Percentiles rank a stretch among this genome's conserved stretches.
Evolutionary conservation across 1,140 invertebrate genomes (phyloP).

Genomic region (Pachyrhynchus sulphureomaculatus): DNA sequence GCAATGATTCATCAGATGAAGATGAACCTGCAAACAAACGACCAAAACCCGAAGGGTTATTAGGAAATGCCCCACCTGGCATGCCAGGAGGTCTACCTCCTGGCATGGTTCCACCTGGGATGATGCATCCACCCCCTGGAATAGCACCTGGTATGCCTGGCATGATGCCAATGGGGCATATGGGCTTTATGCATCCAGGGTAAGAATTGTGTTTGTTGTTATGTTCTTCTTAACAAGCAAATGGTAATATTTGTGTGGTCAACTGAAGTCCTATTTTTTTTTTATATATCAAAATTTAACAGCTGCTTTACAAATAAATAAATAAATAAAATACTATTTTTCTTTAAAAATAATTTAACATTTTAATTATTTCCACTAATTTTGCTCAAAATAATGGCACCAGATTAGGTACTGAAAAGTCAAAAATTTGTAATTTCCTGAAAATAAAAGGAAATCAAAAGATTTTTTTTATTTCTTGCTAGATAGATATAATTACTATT

Average conservation of each 20-base stretch:
- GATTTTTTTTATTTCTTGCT: too few species aligned
- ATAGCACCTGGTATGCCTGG: constrained; percentile 58
- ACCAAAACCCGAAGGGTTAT: constrained; percentile 62
- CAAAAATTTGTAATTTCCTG: too few species aligned
- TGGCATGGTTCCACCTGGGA: constrained; percentile 57
- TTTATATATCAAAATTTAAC: neutral
- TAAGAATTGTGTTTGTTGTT: constrained; percentile 49
- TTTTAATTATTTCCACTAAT: too few species aligned
- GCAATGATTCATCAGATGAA: constrained; percentile 68
- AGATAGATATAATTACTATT: too few species aligned
- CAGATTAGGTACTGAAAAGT: too few species aligned
- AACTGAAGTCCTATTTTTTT: too few species aligned
- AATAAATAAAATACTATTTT: too few species aligned
- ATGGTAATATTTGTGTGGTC: neutral
- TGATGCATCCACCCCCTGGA: constrained; percentile 62
- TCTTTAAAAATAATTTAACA: too few species aligned
- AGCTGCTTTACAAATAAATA: too few species aligned
- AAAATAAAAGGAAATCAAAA: too few species aligned
- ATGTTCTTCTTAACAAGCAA: neutral
- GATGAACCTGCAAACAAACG: constrained; percentile 77
- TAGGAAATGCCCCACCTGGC: constrained; percentile 57
- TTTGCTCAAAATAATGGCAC: too few species aligned
- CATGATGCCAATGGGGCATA: constrained; percentile 70
- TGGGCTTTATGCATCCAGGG: constrained; percentile 73
- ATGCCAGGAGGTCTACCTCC: constrained; percentile 56